A percentile compares a stretch with the other conserved stretches of the same genome.
Evolutionary conservation across 2,113 vertebrate species (phyloP).

Genomic region (Pseudopipra pipra): DNA sequence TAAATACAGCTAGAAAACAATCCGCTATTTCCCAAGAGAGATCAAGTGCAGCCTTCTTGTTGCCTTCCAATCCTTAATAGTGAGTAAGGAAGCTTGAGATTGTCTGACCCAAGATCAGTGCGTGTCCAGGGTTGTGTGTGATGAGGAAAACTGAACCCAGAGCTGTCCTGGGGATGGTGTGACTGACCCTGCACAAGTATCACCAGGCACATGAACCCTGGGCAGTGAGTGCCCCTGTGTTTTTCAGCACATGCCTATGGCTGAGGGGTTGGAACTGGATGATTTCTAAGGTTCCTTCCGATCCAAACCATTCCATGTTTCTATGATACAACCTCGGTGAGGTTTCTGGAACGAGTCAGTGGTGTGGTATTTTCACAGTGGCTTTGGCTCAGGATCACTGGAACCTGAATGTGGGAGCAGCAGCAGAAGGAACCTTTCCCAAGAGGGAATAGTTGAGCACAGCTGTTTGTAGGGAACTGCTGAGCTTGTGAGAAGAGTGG

Average conservation of each 20-base stretch:
- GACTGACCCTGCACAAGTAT: rapidly evolving
- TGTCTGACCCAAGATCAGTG: not conserved
- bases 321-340: rapidly evolving
- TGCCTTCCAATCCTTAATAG: not conserved
- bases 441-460: not conserved
- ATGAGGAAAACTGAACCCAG: not conserved
- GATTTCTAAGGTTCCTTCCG: not conserved
- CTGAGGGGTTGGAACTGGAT: not conserved
- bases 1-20: not conserved
- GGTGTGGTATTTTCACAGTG: not conserved
- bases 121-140: not conserved
- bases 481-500: not conserved
- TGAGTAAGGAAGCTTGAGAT: not conserved
- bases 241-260: not conserved
- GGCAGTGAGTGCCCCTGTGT: not conserved
- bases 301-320: not conserved
- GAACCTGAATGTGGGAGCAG: rapidly evolving
- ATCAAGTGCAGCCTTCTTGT: not conserved
- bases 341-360: rapidly evolving
- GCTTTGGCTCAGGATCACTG: not conserved
- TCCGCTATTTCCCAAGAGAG: not conserved
- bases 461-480: not conserved
- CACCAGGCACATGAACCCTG: rapidly evolving
- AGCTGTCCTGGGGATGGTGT: not conserved
- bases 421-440: not conserved